These are phyloP conservation scores for Campoletis raptor DNA, from an alignment of 2,888 invertebrate species.

Conservation along the genomic window DNA sequence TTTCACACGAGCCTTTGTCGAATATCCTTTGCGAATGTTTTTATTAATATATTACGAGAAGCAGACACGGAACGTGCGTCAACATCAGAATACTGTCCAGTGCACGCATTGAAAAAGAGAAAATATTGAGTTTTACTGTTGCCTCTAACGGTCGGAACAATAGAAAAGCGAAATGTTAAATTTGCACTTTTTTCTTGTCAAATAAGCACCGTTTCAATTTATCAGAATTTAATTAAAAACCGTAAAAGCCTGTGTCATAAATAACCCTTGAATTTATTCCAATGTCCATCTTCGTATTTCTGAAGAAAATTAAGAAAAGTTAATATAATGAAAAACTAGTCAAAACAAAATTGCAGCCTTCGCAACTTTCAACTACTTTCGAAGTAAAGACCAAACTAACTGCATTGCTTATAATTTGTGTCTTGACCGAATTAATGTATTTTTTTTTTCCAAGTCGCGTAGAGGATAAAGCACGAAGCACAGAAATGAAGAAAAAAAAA, in stretches of 20 bases:
- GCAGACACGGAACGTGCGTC: neutral
- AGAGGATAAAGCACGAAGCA: neutral
- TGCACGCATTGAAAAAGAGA: neutral
- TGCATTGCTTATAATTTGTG: neutral
- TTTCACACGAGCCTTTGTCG: neutral
- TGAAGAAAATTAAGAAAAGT: neutral
- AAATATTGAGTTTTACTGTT: neutral
- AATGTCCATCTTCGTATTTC: neutral
- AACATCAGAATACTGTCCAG: neutral
- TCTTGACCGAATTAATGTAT: neutral
- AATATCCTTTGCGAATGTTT: neutral
- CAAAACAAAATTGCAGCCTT: neutral
- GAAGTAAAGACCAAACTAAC: neutral
- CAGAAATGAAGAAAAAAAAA: neutral
- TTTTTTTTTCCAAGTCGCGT: constrained; percentile 15
- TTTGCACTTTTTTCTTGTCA: neutral
- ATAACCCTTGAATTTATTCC: neutral
- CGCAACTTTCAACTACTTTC: neutral
- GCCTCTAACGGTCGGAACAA: neutral
- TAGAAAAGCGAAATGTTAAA: neutral
- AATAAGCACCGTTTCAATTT: neutral
- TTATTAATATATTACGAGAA: neutral
- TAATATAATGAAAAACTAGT: neutral
- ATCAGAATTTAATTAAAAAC: neutral
- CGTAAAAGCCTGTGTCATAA: neutral